Base-by-base conservation (phyloP, 2,797 vertebrate species). In the Dromococcyx pavoninus region DNA sequence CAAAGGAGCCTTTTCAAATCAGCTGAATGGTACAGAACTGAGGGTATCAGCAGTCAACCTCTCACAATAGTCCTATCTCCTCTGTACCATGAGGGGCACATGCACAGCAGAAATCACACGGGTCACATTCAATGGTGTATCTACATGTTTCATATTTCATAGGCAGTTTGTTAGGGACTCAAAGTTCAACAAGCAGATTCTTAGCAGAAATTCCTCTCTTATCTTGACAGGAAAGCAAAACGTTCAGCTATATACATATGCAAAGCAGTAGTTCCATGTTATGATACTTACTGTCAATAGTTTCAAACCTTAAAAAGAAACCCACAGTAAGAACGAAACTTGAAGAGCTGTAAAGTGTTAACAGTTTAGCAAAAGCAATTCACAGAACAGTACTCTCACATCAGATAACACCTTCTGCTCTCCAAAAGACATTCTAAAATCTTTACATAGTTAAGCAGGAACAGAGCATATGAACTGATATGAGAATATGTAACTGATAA, bases 91-190 rank as follows among this genome's bases (percentile, higher is more conserved):
- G 2, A 51, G 33, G 32, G n/a, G 19, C 18, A 57, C 30, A 25
- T 24, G 50, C 57, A 66, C n/a, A 72, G 54, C 25, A 69, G 13
- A 48, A 33, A 23, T 28, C 46, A 39, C 12, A 21, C 0, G 0
- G 16, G 32, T 57, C 72, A 39, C 30, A 27, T n/a, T 77, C 50
- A 71, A 16, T 54, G 30, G 32, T 27, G 7, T 48, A 69, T 62
- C 48, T 48, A 58, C 27, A 30, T 15, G 30, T n/a, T 46, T 41
- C 4, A 0, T 24, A 32, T 33, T 73, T 85, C 71, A 89, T 0
- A 64, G 32, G 28, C 80, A 82, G 48, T 25, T 84, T 51, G n/a
- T 41, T 32, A 90, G 1, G 7, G 53, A 58, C 43, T 58, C 23
- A 13, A 85, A 71, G 28, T 48, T 71, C 21, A 86, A 64, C 21